Evolutionary conservation across 2,113 vertebrate genomes (phyloP).

Genomic region (Meriones unguiculatus): DNA sequence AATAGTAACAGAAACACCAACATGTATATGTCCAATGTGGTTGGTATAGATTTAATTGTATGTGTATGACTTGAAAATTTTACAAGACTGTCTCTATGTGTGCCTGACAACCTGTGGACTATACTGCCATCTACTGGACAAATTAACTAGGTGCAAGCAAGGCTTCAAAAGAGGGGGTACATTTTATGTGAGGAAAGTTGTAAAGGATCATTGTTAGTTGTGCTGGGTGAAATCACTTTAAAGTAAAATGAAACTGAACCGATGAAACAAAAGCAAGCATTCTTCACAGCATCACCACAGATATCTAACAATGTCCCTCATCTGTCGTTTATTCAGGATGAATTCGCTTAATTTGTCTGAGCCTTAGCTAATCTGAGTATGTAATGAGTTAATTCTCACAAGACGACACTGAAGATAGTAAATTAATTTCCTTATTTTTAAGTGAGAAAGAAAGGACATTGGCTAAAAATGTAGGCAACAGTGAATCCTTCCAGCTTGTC

Average conservation of each 20-base stretch:
- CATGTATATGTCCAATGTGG: not conserved
- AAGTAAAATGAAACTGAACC: not conserved
- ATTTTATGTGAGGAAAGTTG: not conserved
- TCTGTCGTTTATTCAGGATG: not conserved
- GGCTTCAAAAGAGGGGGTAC: not conserved
- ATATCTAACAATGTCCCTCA: not conserved
- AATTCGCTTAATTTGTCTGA: slow-evolving; percentile 49
- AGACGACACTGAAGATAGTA: not conserved
- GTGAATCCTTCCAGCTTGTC: not conserved
- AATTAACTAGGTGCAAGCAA: not conserved
- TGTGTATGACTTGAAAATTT: not conserved
- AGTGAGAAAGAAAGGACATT: slow-evolving; percentile 30
- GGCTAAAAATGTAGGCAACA: not conserved
- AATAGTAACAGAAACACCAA: not conserved
- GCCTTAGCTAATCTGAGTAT: not conserved
- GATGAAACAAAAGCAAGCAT: not conserved
- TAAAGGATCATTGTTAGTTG: not conserved
- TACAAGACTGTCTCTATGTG: not conserved
- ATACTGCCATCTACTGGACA: slow-evolving; percentile 74
- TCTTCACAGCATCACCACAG: not conserved
- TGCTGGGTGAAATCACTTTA: not conserved
- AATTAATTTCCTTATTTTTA: not conserved
- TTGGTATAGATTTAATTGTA: not conserved
- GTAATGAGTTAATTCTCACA: slow-evolving; percentile 34
- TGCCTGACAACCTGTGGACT: not conserved